phyloP scores from a whole-genome alignment of 2,113 vertebrate species.

The Eulacestoma nigropectus region DNA sequence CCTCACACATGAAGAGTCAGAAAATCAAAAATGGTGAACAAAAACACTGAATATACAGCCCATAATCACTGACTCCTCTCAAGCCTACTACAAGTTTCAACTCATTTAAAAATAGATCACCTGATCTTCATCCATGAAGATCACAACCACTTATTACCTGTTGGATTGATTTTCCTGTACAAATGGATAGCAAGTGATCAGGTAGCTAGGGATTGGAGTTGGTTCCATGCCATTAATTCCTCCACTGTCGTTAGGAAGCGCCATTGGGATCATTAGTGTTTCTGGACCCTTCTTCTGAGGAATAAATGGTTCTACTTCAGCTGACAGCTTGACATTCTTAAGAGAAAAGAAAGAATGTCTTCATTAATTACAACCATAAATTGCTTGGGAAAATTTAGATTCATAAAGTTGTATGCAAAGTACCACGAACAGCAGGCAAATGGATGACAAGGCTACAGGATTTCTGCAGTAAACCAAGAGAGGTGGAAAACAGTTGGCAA shows the following conservation, averaged over 20 bases:
- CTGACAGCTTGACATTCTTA: conserved; percentile 96
- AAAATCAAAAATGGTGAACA: not conserved
- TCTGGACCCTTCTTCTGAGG: conserved; percentile 95
- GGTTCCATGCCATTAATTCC: conserved; percentile 82
- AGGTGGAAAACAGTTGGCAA: not conserved
- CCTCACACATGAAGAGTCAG: not conserved
- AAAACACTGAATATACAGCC: not conserved
- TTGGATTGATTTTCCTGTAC: conserved; percentile 97
- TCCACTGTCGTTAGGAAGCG: conserved; percentile 82
- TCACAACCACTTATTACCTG: conserved; percentile 75
- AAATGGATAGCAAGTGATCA: conserved; percentile 98
- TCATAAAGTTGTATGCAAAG: not conserved
- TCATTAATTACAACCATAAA: not conserved
- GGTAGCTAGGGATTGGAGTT: conserved; percentile 93
- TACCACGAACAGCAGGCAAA: not conserved
- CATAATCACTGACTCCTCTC: not conserved
- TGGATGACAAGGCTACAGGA: not conserved
- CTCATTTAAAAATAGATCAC: not conserved
- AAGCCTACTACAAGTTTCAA: not conserved
- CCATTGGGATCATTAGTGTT: conserved; percentile 87
- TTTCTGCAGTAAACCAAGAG: not conserved
- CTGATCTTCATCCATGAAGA: not conserved
- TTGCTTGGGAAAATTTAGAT: not conserved
- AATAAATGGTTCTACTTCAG: conserved; percentile 97
- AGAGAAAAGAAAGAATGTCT: not conserved